phyloP scores from a whole-genome alignment of 2,888 invertebrate genomes.

The Arctia plantaginis region DNA sequence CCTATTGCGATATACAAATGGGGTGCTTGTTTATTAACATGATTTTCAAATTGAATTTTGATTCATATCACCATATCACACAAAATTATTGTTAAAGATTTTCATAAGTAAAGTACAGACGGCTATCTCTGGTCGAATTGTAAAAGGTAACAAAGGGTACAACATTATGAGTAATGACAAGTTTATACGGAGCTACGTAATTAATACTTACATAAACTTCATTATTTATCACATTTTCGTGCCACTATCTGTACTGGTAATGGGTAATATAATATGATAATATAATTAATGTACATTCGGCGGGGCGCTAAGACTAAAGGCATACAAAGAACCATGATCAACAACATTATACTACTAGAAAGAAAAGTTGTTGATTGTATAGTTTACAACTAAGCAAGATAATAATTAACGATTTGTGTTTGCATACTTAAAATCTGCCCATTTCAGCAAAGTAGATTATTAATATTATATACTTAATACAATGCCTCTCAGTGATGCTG shows the following conservation, averaged over 20 bases:
- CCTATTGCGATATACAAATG: background rate
- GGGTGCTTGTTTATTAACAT: too few relatives aligned
- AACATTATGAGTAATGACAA: too few relatives aligned
- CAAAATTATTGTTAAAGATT: too few relatives aligned
- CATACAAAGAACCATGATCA: background rate
- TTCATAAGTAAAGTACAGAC: too few relatives aligned
- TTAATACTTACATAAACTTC: background rate
- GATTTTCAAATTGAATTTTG: too few relatives aligned
- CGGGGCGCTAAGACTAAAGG: background rate
- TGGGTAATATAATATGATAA: background rate
- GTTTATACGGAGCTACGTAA: too few relatives aligned
- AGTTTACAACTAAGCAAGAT: background rate
- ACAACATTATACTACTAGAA: too few relatives aligned
- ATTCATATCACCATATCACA: too few relatives aligned
- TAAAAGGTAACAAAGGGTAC: too few relatives aligned
- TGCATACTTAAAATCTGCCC: background rate
- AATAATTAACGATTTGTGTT: background rate
- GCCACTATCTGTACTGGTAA: background rate
- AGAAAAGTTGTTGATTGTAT: background rate
- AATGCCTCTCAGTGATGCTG: background rate
- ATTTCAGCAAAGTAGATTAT: background rate
- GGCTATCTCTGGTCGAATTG: too few relatives aligned
- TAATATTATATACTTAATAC: background rate
- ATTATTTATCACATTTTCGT: background rate
- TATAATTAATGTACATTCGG: background rate